Evolutionary conservation across 1,140 invertebrate genomes (phyloP), one percentile per base, ranked within the genome.

Genomic region (Diorhabda elongata): DNA sequence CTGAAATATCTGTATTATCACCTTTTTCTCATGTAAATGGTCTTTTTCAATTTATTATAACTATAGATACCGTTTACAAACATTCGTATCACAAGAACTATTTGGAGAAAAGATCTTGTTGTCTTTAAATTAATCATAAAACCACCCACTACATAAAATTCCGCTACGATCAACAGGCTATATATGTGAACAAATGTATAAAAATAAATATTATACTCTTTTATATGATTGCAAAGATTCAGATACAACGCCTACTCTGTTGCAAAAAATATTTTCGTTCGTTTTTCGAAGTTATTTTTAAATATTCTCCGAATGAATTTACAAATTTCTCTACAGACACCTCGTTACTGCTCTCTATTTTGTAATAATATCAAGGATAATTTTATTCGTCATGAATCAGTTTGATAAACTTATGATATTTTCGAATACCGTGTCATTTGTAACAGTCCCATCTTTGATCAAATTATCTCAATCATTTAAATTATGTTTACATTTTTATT

Each of bases 391-490:
- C 6, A 52, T 52, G 2, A 52, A 52, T 52, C 47, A 52, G 47
- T 26, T 26, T 26, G 26, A 52, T 2, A 52, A 52, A 52, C 3
- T 6, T 8, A 3, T 8, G 3, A n/a, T 52, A 52, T 52, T 52
- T 52, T 52, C n/a, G n/a, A 52, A n/a, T 52, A 52, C n/a, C 47
- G 6, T 60, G 5, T 68, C 45, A 8, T 63, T 62, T 9, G 43
- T 42, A n/a, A 8, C 8, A 11, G 7, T 66, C 43, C 56, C 11
- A 11, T 11, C 11, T 11, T 11, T 11, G 11, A 11, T 11, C 11
- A 11, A 11, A 11, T 26, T 1, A 26, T 26, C 26, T 26, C 26
- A 26, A 26, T 26, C 26, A 26, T 26, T 26, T 26, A 26, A 26
- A 26, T 26, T 1, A 26, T 26, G 26, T 26, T 26, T 26, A 26